These are phyloP conservation scores for Acropternis orthonyx DNA, from an alignment of 2,797 vertebrate species.

Conservation along the genomic window DNA sequence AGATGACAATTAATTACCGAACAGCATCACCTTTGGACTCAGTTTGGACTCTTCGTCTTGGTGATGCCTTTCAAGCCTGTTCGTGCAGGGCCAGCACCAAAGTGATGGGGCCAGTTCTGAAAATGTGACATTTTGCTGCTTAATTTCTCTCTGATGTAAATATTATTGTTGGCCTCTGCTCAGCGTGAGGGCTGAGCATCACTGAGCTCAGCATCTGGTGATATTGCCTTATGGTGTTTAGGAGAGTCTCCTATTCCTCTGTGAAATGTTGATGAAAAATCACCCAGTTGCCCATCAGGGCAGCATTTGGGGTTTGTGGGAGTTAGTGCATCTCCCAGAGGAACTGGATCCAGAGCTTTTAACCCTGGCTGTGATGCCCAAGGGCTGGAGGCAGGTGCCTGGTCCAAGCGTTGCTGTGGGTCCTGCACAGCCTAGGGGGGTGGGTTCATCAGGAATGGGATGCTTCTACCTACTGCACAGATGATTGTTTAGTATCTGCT, in stretches of 20 bases:
- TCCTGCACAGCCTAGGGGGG: background rate
- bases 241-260: background rate
- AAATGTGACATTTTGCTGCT: background rate
- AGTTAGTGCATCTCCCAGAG: background rate
- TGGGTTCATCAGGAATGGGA: background rate
- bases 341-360: background rate
- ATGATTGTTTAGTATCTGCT: background rate
- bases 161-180: background rate
- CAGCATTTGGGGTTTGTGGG: background rate
- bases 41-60: accelerated
- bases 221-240: accelerated
- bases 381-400: background rate
- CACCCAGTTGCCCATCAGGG: background rate
- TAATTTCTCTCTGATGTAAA: background rate
- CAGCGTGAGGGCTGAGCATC: background rate
- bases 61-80: background rate
- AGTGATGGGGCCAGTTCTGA: background rate
- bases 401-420: accelerated
- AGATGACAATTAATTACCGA: background rate
- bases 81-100: background rate
- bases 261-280: background rate
- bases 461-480: background rate
- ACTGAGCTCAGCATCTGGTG: accelerated
- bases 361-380: accelerated
- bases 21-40: background rate